Base-by-base conservation (phyloP, 2,888 invertebrate species). In the Melieria crassipennis region DNA sequence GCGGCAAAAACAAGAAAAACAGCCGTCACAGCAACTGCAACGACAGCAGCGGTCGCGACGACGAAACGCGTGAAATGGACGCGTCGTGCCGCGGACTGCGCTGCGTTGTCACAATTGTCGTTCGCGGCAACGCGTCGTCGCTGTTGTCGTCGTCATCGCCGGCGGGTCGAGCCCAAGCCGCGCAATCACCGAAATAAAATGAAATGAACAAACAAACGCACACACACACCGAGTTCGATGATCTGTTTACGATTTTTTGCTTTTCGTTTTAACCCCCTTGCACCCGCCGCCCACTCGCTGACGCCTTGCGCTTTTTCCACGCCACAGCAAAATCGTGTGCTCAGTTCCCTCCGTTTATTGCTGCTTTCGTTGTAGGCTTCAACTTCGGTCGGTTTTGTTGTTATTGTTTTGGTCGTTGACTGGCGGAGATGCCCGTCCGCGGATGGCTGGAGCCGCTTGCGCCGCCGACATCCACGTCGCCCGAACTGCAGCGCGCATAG, bases 181-280 rank as follows among this genome's bases (percentile, higher is more conserved):
- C 30, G 30, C 30, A 30, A 30, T 30, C 2, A 30, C 30, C 3
- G 30, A 30, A 30, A 30, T 30, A 2, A 30, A 30, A 30, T 30
- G 30, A 30, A 30, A 30, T 30, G 30, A 30, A 30, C 30, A 30
- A 30, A 30, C 72, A 69, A 69, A 73, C 78, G 81, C 82, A 80
- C 82, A 78, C 73, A 65, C 75, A 73, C 74, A 71, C 67, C 66
- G 81, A 82, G 84, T 84, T 84, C 83, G 84, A 83, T 82, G 83
- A 84, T 84, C 83, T 84, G 83, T 82, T 83, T 83, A 84, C 81
- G 82, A 79, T 82, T 82, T 81, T 76, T 77, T 50, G 55, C 58
- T 42, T 62, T 61, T 66, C 56, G 78, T 76, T 73, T 72, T 65
- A 58, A 45, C 57, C 77, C 78, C 73, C 73, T 78, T 70, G 43